These are phyloP conservation scores for Eupithecia subumbrata DNA, from an alignment of 2,888 invertebrate species.

Conservation along the genomic window DNA sequence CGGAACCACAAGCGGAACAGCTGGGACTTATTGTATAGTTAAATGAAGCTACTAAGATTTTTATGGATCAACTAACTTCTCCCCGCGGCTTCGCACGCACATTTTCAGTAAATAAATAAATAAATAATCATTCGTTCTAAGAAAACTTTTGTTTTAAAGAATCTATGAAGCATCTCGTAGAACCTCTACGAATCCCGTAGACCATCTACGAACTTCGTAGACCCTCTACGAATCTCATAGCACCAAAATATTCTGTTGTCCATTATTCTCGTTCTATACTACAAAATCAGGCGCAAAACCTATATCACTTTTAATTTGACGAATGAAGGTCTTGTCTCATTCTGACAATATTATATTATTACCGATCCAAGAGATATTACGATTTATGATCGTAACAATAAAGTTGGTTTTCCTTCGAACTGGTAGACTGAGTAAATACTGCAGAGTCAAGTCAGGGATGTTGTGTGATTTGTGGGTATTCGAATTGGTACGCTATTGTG, in stretches of 20 bases:
- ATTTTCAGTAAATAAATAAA: no score
- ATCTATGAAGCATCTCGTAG: not conserved
- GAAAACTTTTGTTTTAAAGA: not conserved
- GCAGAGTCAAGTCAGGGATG: slow-evolving; percentile 25
- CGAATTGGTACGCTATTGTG: not conserved
- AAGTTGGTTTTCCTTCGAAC: slow-evolving; percentile 16
- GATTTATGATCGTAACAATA: slow-evolving; percentile 14
- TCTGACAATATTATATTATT: slow-evolving; percentile 19
- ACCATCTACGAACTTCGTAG: not conserved
- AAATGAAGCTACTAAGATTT: not conserved
- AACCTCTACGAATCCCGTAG: not conserved
- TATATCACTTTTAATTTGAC: not conserved
- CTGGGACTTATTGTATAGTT: not conserved
- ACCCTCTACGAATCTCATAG: not conserved
- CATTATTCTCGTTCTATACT: not conserved
- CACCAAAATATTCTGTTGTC: not conserved
- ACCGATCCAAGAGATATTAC: slow-evolving; percentile 11
- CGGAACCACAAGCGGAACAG: not conserved
- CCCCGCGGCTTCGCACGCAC: no score
- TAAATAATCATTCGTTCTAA: not conserved
- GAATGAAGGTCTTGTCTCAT: slow-evolving; percentile 12
- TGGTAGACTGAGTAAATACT: slow-evolving; percentile 23
- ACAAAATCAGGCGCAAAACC: not conserved
- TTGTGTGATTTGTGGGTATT: slow-evolving; percentile 31
- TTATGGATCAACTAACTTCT: no score